phyloP scores from a whole-genome alignment of 2,888 invertebrate genomes.

The Nematopogon swammerdamellus region DNA sequence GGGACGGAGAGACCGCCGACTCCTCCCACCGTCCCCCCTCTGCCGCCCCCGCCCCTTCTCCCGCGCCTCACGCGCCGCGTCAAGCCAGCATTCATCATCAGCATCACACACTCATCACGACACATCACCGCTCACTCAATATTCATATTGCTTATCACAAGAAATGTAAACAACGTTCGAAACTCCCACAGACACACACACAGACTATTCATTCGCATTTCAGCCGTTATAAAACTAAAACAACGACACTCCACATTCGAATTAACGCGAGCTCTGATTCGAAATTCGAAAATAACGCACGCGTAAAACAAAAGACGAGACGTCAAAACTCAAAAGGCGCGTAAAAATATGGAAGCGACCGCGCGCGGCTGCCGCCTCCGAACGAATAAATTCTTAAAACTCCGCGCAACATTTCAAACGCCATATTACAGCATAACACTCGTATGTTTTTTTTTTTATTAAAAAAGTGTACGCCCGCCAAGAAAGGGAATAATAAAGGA shows the following conservation, averaged over 20 bases:
- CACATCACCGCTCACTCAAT: too few species aligned
- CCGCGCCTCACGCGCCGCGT: too few species aligned
- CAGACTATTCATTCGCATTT: too few species aligned
- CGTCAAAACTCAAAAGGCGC: neutral
- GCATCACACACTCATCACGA: too few species aligned
- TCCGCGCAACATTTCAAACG: neutral
- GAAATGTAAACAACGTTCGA: conserved; percentile 25
- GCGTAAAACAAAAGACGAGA: too few species aligned
- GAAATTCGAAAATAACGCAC: neutral
- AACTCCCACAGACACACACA: too few species aligned
- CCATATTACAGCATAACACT: neutral
- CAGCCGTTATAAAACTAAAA: too few species aligned
- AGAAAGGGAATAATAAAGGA: neutral
- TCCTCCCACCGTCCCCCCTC: too few species aligned
- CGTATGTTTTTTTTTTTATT: neutral
- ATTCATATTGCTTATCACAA: too few species aligned
- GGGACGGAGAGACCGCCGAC: too few species aligned
- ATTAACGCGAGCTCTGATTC: neutral
- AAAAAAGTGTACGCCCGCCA: neutral
- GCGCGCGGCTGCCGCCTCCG: conserved; percentile 40
- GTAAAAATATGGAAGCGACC: conserved; percentile 25
- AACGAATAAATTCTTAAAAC: conserved; percentile 27
- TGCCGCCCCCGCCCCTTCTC: too few species aligned
- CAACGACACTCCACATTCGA: neutral
- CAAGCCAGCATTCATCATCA: too few species aligned